Percentiles rank a stretch among this genome's conserved stretches.
Evolutionary conservation across 1,140 invertebrate species (phyloP).

Genomic region (Eueides isabella): DNA sequence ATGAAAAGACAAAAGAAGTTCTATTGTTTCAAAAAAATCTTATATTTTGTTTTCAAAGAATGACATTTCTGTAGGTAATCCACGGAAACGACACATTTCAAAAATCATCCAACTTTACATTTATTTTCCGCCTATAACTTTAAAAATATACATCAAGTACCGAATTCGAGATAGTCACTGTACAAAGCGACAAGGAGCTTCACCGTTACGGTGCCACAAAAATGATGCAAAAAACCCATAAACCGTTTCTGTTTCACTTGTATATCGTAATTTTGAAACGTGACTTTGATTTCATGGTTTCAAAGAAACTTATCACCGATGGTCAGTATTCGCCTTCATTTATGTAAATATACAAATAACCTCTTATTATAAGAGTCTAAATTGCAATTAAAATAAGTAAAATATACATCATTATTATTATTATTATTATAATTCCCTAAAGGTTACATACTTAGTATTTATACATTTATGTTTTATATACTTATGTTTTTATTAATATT

Average conservation of each 20-base stretch:
- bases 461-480: background rate
- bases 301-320: constrained; percentile 59
- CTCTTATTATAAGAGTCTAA: background rate
- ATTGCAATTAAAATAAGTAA: background rate
- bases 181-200: constrained; percentile 27
- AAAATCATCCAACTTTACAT: background rate
- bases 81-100: background rate
- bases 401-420: background rate
- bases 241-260: constrained; percentile 78
- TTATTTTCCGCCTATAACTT: background rate
- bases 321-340: constrained; percentile 57
- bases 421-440: too few relatives aligned
- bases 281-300: constrained; percentile 74
- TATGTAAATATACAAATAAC: constrained; percentile 41
- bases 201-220: constrained; percentile 70
- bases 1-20: background rate
- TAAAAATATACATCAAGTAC: background rate
- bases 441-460: background rate
- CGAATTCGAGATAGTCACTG: constrained; percentile 6
- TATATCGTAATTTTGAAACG: constrained; percentile 70
- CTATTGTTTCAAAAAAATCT: background rate
- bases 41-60: background rate
- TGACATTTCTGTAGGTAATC: background rate
- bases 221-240: constrained; percentile 67
- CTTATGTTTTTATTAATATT: background rate